Conservation (phyloP, 2,113 vertebrate species). For the Struthio camelus region DNA sequence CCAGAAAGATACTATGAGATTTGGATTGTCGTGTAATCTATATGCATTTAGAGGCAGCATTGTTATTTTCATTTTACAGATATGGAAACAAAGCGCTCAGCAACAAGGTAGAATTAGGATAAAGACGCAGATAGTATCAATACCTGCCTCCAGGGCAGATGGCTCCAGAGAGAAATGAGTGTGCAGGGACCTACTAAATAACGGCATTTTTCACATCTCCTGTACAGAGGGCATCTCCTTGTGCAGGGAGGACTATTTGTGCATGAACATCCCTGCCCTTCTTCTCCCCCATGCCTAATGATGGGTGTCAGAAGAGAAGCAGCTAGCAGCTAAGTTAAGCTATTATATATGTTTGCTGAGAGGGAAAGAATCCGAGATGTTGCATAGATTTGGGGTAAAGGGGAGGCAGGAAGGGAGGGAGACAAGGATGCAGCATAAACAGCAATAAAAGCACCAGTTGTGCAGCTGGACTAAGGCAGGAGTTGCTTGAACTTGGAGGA, state of each 20-base stretch:
- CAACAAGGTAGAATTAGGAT: slow-evolving; percentile 34
- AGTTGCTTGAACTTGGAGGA: slow-evolving; percentile 61
- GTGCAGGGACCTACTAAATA: background rate
- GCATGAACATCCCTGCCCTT: background rate
- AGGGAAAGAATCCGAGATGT: background rate
- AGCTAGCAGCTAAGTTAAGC: background rate
- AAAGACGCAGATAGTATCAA: background rate
- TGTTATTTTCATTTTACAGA: background rate
- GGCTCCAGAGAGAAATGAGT: background rate
- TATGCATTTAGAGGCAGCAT: background rate
- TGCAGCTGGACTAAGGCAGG: slow-evolving; percentile 27
- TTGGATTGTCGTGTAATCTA: background rate
- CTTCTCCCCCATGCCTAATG: background rate
- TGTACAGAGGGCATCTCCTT: background rate
- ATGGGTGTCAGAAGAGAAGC: slow-evolving; percentile 1
- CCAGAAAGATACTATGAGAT: background rate
- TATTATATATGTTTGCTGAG: background rate
- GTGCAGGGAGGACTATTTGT: slow-evolving; percentile 11
- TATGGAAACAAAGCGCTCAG: slow-evolving; percentile 34
- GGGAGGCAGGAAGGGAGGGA: background rate
- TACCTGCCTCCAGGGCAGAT: background rate
- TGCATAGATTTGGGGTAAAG: background rate
- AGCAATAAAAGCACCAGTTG: slow-evolving; percentile 60
- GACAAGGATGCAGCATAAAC: slow-evolving; percentile 5
- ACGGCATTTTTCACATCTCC: background rate